These are phyloP conservation scores for Cotesia congregata DNA, from an alignment of 2,888 invertebrate species.

Conservation along the genomic window DNA sequence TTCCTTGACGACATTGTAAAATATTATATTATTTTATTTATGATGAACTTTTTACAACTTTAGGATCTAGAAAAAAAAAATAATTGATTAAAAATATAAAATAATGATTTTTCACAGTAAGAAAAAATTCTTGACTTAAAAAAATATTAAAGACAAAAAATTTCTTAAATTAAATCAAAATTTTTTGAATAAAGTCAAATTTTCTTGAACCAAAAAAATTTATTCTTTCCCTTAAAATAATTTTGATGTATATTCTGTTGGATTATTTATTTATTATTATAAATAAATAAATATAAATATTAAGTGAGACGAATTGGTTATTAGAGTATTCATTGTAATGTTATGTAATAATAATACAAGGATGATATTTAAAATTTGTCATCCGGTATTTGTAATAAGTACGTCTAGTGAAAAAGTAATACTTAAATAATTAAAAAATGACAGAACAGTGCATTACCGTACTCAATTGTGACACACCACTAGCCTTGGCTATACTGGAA, in stretches of 20 bases:
- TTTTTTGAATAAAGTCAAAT: no score
- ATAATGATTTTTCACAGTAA: no score
- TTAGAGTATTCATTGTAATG: not conserved
- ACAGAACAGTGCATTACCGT: not conserved
- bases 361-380: not conserved
- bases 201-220: no score
- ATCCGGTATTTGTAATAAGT: not conserved
- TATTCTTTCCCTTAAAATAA: no score
- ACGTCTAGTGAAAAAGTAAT: not conserved
- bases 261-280: no score
- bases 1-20: slow-evolving; percentile 22
- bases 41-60: not conserved
- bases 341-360: not conserved
- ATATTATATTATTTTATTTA: not conserved
- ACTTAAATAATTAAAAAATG: not conserved
- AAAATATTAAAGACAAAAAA: no score
- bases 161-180: no score
- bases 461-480: not conserved
- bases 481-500: not conserved
- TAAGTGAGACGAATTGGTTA: not conserved
- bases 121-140: no score
- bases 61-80: not conserved
- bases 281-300: no score
- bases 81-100: no score
- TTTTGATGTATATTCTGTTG: no score